A percentile compares a stretch with the other conserved stretches of the same genome.
phyloP scores from a whole-genome alignment of 1,140 invertebrate genomes.

The Heliconius nattereri region DNA sequence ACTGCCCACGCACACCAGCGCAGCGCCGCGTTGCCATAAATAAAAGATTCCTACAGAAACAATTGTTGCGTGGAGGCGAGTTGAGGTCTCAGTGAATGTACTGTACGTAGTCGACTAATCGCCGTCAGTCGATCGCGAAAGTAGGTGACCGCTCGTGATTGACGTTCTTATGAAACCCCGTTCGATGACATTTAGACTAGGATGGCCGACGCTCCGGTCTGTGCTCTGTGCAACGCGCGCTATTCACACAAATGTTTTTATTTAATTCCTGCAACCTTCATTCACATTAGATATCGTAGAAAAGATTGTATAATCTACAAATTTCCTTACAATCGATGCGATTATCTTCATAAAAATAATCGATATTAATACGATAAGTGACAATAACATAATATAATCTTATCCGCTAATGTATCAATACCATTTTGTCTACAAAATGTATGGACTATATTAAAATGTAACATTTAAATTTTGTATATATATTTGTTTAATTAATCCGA shows the following conservation, averaged over 20 bases:
- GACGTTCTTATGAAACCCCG: slow-evolving; percentile 77
- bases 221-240: background rate
- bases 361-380: slow-evolving; percentile 23
- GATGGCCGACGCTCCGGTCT: slow-evolving; percentile 53
- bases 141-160: slow-evolving; percentile 80
- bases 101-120: slow-evolving; percentile 77
- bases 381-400: background rate
- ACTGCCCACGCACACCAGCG: slow-evolving; percentile 71
- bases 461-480: slow-evolving; percentile 28
- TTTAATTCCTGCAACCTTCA: background rate
- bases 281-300: background rate
- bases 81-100: slow-evolving; percentile 77
- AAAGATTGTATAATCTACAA: background rate
- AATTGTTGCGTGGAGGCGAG: slow-evolving; percentile 80
- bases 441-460: background rate
- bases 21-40: slow-evolving; percentile 71
- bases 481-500: slow-evolving; percentile 63
- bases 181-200: slow-evolving; percentile 79
- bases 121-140: slow-evolving; percentile 77
- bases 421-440: background rate
- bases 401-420: background rate
- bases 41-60: slow-evolving; percentile 81
- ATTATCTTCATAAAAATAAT: slow-evolving; percentile 23
- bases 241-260: background rate
- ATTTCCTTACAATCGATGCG: slow-evolving; percentile 19